Conservation (phyloP, 2,113 vertebrate species). For the Larimichthys polyactis region DNA sequence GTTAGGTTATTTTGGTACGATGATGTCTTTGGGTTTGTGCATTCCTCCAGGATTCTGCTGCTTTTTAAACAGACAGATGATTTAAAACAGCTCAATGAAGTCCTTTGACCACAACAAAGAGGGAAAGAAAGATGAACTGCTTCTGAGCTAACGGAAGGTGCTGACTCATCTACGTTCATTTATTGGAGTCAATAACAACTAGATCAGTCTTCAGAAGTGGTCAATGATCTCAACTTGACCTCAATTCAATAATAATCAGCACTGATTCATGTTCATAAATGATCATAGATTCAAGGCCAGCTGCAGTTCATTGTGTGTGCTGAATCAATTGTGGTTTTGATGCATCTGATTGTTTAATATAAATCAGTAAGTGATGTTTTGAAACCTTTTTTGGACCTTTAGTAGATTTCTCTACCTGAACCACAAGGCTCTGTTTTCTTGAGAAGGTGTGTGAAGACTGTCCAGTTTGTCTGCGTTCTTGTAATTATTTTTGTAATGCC, state of each 20-base stretch:
- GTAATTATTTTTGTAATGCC: neutral
- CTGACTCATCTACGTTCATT: slow-evolving; percentile 40
- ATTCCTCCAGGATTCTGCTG: neutral
- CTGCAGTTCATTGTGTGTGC: slow-evolving; percentile 33
- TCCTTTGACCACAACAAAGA: neutral
- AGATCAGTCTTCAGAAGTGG: slow-evolving; percentile 38
- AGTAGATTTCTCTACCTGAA: neutral
- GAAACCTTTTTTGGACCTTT: neutral
- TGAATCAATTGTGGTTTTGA: slow-evolving; percentile 15
- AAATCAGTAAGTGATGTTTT: neutral
- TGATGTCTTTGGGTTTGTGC: too few relatives aligned
- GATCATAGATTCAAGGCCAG: slow-evolving; percentile 26
- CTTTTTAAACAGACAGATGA: neutral
- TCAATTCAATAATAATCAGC: slow-evolving; percentile 36
- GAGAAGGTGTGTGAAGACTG: neutral
- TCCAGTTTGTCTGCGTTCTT: neutral
- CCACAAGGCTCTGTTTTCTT: neutral
- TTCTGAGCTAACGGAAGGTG: slow-evolving; percentile 20
- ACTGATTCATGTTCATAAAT: slow-evolving; percentile 44
- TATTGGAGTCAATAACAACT: slow-evolving; percentile 36
- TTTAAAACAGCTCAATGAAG: neutral
- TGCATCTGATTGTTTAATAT: neutral
- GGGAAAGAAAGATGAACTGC: neutral
- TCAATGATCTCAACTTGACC: slow-evolving; percentile 33
- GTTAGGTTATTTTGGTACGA: neutral